phyloP scores from a whole-genome alignment of 2,797 vertebrate genomes.

The Sylvilagus floridanus region DNA sequence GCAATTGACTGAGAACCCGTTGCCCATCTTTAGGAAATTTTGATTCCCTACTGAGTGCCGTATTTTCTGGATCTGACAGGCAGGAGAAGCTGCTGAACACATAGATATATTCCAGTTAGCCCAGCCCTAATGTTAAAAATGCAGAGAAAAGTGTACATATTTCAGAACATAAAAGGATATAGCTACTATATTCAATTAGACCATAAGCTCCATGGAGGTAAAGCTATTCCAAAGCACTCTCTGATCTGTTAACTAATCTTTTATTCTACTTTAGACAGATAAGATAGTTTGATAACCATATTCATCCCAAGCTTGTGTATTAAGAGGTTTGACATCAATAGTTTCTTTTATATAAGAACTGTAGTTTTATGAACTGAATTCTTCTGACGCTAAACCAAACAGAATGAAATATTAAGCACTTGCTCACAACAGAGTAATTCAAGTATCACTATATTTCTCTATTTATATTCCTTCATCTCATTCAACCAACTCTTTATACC shows the following conservation, averaged over 20 bases:
- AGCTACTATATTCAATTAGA: neutral
- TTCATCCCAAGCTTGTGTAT: neutral
- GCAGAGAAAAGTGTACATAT: neutral
- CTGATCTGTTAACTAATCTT: neutral
- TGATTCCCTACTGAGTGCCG: neutral
- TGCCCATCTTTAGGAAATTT: neutral
- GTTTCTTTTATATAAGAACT: neutral
- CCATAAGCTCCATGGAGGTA: neutral
- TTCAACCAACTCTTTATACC: neutral
- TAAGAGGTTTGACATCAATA: neutral
- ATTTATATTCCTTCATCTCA: neutral
- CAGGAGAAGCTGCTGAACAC: neutral
- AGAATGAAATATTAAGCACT: neutral
- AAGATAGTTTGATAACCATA: neutral
- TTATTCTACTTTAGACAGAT: neutral
- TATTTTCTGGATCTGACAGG: neutral
- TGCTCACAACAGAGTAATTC: neutral
- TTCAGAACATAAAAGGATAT: neutral
- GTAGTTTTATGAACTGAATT: neutral
- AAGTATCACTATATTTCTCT: neutral
- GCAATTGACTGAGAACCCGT: neutral
- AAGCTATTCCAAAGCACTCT: neutral
- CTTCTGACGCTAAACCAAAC: constrained; percentile 9
- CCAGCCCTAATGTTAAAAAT: neutral
- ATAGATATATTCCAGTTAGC: neutral